phyloP scores from a whole-genome alignment of 2,113 vertebrate genomes.

The Pluvialis apricaria region DNA sequence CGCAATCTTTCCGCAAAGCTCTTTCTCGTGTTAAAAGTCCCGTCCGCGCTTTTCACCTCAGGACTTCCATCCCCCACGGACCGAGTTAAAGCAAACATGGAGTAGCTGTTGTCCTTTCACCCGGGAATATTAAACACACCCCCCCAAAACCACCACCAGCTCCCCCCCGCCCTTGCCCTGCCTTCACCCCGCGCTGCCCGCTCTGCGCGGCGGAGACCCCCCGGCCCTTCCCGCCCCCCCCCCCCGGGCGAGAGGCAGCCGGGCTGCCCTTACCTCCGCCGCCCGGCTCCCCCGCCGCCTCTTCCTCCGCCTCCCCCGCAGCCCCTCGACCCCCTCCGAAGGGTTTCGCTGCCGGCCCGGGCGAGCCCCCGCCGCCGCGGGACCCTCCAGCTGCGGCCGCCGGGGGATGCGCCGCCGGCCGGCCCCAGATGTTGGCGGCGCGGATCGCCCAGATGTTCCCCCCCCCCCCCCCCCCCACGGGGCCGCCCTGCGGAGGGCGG shows the following conservation, averaged over 20 bases:
- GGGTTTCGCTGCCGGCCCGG: background rate
- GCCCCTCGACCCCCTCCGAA: background rate
- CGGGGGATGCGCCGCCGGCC: background rate
- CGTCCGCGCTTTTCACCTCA: background rate
- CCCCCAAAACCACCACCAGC: background rate
- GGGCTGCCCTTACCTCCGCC: constrained; percentile 53
- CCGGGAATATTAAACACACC: background rate
- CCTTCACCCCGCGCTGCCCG: background rate
- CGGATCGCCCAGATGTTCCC: constrained; percentile 70
- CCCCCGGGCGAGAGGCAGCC: too few relatives aligned
- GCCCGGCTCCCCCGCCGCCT: background rate
- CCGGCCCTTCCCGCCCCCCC: background rate
- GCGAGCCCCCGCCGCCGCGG: background rate
- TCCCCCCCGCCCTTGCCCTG: background rate
- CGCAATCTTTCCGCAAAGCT: accelerated
- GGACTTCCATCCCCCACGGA: background rate
- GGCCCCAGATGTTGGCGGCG: constrained; percentile 57
- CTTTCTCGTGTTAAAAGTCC: accelerated
- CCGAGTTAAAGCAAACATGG: background rate
- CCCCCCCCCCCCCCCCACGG: background rate
- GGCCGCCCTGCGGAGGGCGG: constrained; percentile 10
- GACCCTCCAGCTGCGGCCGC: background rate
- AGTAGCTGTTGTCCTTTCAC: background rate
- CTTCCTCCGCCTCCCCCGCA: background rate
- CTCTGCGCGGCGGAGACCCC: background rate